These are phyloP conservation scores for Hypanus sabinus DNA, from an alignment of 2,113 vertebrate species.

Conservation along the genomic window DNA sequence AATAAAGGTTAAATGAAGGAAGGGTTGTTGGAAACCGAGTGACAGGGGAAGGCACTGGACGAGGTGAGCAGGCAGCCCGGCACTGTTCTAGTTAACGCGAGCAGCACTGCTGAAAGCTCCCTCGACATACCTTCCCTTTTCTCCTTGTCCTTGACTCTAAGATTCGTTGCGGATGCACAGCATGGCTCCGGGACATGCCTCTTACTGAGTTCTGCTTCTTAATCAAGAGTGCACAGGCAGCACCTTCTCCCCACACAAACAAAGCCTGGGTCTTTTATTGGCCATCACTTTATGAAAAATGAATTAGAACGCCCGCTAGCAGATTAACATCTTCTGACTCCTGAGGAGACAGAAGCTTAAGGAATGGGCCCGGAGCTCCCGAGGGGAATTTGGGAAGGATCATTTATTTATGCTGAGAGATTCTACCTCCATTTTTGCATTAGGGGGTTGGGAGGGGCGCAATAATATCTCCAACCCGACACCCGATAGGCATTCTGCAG, in stretches of 20 bases:
- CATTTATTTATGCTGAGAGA: conserved; percentile 16
- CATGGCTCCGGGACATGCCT: not conserved
- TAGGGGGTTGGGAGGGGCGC: not conserved
- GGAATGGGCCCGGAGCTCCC: not conserved
- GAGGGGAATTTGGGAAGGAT: not conserved
- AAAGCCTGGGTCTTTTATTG: not conserved
- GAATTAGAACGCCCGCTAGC: not conserved
- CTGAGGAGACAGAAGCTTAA: not conserved
- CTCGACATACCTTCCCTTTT: not conserved
- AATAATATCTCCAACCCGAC: not conserved
- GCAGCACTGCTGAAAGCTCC: not conserved
- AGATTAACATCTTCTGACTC: not conserved
- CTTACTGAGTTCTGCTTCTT: not conserved
- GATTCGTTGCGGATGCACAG: conserved; percentile 7
- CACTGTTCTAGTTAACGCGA: not conserved
- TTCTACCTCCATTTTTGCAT: conserved; percentile 8
- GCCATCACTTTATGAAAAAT: not conserved
- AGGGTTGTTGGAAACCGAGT: not conserved
- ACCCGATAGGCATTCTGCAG: not conserved
- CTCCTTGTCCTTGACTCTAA: conserved; percentile 13
- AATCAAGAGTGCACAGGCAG: not conserved
- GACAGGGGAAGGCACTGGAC: not conserved
- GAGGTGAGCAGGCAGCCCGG: not conserved
- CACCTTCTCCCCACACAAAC: not conserved
- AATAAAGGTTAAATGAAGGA: not conserved